These are phyloP conservation scores for Dolichomitus sp. DNA, from an alignment of 2,888 invertebrate genomes.

Conservation along the genomic window DNA sequence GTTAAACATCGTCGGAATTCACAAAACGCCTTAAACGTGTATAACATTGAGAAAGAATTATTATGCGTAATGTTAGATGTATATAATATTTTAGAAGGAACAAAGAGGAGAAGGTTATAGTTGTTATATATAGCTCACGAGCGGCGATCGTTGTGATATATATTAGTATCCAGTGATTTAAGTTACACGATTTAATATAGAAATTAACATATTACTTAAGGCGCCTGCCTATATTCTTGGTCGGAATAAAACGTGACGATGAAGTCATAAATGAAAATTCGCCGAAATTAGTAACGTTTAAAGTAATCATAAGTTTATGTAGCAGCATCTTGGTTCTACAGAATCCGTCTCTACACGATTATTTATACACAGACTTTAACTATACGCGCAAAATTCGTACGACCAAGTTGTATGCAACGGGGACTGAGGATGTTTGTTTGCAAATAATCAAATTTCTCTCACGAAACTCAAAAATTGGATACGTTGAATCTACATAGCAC, in stretches of 20 bases:
- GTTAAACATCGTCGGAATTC: constrained; percentile 66
- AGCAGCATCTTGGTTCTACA: no score
- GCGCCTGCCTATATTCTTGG: not conserved
- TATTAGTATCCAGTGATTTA: constrained; percentile 38
- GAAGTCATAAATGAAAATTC: not conserved
- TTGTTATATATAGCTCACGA: constrained; percentile 27
- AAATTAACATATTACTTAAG: not conserved
- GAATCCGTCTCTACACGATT: no score
- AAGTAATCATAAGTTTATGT: not conserved
- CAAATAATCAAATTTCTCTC: no score
- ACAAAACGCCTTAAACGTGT: constrained; percentile 72
- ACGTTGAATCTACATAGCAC: no score
- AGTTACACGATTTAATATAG: constrained; percentile 26
- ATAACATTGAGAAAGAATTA: constrained; percentile 9
- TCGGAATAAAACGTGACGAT: not conserved
- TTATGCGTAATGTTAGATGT: constrained; percentile 52
- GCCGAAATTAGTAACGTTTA: not conserved
- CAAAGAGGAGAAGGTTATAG: constrained; percentile 1
- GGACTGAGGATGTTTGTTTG: no score
- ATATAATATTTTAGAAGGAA: constrained; percentile 39
- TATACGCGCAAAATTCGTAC: no score
- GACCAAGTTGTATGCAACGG: no score
- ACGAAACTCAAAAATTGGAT: no score
- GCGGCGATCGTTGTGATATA: constrained; percentile 53
- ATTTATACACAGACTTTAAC: no score